Evolutionary conservation across 2,888 invertebrate genomes (phyloP).

Genomic region (Tipula lateralis): DNA sequence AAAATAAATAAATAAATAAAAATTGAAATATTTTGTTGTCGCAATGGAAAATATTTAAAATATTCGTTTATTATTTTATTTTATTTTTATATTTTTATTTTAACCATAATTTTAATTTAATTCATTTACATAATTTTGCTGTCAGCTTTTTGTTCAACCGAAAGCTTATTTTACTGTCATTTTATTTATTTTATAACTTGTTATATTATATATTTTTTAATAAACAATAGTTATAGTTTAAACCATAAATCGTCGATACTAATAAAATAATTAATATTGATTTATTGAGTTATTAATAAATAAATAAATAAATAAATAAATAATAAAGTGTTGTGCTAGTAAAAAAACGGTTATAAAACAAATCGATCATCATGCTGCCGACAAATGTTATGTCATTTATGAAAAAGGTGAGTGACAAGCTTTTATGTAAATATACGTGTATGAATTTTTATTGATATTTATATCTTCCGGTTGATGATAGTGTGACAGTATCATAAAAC

Average conservation of each 20-base stretch:
- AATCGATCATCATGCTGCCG: slow-evolving; percentile 68
- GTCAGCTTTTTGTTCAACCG: not conserved
- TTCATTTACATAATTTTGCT: not conserved
- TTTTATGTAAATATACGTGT: not conserved
- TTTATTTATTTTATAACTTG: not conserved
- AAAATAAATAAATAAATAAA: not conserved
- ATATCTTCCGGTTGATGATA: not conserved
- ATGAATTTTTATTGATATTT: not conserved
- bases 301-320: not conserved
- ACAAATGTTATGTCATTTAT: slow-evolving; percentile 88
- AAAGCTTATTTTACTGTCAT: not conserved
- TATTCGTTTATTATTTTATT: not conserved
- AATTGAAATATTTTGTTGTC: not conserved
- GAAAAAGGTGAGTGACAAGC: slow-evolving; percentile 73
- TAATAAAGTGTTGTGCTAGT: not conserved
- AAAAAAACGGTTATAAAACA: slow-evolving; percentile 34
- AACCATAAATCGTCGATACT: not conserved
- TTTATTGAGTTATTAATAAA: not conserved
- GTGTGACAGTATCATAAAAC: too few relatives aligned
- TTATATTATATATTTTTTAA: not conserved
- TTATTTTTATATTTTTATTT: not conserved
- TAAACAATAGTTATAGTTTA: not conserved
- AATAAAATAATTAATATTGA: not conserved
- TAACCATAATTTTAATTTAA: not conserved
- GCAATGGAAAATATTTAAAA: not conserved